Conservation (phyloP, 37 sponge, comb jelly and placozoan genomes). For the Halisarca cf. caerulea region DNA sequence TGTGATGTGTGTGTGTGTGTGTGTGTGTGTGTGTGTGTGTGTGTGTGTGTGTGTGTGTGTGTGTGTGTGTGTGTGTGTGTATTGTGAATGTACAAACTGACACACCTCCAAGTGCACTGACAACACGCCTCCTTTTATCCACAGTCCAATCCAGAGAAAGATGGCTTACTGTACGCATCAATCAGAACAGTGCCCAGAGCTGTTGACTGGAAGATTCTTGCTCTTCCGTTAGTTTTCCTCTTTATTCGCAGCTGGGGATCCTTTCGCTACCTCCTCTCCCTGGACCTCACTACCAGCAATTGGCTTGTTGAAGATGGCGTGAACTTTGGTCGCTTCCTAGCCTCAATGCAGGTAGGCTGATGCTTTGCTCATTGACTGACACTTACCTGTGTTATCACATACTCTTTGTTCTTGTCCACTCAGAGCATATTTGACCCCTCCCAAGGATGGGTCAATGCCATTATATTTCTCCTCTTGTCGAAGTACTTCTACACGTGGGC, state of each 20-base stretch:
- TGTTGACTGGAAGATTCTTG: constrained; percentile 11
- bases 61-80: neutral
- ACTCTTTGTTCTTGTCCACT: neutral
- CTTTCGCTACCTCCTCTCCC: constrained; percentile 1
- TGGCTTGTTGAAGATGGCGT: neutral
- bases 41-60: neutral
- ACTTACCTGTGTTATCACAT: neutral
- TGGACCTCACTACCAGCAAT: neutral
- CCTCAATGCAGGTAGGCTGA: neutral
- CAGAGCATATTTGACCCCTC: constrained; percentile 73
- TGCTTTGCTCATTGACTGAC: neutral
- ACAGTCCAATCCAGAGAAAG: constrained; percentile 32
- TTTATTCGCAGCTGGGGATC: constrained; percentile 7
- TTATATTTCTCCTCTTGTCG: constrained; percentile 62
- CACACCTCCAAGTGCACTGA: neutral
- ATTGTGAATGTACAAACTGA: neutral
- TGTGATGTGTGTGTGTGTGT: neutral
- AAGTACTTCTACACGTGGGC: neutral
- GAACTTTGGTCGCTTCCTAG: neutral
- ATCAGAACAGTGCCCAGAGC: neutral
- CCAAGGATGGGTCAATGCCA: constrained; percentile 75
- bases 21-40: neutral
- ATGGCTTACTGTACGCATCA: neutral
- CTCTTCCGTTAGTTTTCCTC: neutral
- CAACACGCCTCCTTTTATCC: constrained; percentile 11